A percentile compares a stretch with the other conserved stretches of the same genome.
Evolutionary conservation across 2,797 vertebrate species (phyloP).

Genomic region (Avahi laniger): DNA sequence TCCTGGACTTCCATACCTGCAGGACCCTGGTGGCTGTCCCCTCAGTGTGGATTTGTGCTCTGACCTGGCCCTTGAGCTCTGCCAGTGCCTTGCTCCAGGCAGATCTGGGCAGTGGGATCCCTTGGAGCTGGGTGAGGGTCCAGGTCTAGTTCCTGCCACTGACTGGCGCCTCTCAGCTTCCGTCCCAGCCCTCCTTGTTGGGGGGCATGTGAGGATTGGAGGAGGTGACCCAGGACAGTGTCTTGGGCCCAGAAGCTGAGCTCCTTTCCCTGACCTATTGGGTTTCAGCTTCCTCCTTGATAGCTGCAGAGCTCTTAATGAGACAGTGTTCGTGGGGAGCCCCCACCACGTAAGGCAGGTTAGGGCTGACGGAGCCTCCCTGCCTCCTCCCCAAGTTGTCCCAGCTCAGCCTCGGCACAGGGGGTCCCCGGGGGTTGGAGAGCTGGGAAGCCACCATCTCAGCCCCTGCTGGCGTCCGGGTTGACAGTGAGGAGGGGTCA

Average conservation of each 20-base stretch:
- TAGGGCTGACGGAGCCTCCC: too few relatives aligned
- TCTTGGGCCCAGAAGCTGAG: background rate
- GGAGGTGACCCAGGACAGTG: background rate
- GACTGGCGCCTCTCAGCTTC: background rate
- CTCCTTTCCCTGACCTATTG: background rate
- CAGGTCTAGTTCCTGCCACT: background rate
- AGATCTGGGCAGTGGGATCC: background rate
- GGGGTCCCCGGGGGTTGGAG: fast-evolving
- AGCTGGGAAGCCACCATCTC: background rate
- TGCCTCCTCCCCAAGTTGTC: too few relatives aligned
- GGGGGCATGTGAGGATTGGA: background rate
- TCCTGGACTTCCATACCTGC: background rate
- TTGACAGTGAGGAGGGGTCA: background rate
- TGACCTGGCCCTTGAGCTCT: background rate
- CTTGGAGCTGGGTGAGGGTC: background rate
- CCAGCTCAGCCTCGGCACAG: background rate
- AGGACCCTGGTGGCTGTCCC: background rate
- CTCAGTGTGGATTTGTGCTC: background rate
- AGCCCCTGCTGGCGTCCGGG: background rate
- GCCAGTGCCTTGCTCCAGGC: background rate
- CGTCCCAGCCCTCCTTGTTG: too few relatives aligned
- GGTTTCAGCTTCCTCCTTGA: background rate
- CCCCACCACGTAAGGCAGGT: background rate
- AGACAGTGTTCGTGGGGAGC: background rate
- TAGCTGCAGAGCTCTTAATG: background rate